These are phyloP conservation scores for Scaptomyza graminum DNA, from an alignment of 1,140 invertebrate species.

Conservation along the genomic window DNA sequence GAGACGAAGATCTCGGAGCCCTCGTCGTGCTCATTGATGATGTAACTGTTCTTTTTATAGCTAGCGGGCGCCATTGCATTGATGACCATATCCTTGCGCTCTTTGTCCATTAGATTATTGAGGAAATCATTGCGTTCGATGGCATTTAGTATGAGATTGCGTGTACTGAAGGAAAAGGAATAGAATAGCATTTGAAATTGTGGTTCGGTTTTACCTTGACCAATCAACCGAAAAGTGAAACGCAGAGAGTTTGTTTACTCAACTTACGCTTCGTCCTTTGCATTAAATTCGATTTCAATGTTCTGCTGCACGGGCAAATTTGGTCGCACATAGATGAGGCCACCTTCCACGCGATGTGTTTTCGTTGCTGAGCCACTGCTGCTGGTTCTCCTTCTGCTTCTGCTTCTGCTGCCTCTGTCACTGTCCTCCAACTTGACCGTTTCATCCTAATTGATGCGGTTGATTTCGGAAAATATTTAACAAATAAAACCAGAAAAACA, in stretches of 20 bases:
- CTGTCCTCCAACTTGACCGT: slow-evolving; percentile 39
- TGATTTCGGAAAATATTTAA: slow-evolving; percentile 8
- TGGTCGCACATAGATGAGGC: slow-evolving; percentile 75
- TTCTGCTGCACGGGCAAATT: slow-evolving; percentile 75
- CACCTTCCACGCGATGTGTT: slow-evolving; percentile 72
- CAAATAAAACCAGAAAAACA: slow-evolving; percentile 14
- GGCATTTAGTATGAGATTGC: slow-evolving; percentile 85
- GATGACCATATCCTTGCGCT: slow-evolving; percentile 92
- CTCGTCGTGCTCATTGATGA: slow-evolving; percentile 94
- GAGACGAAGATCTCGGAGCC: slow-evolving; percentile 93
- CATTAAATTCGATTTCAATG: slow-evolving; percentile 74
- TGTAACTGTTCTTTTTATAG: slow-evolving; percentile 89
- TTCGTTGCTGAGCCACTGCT: slow-evolving; percentile 40
- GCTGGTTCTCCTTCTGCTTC: slow-evolving; percentile 14
- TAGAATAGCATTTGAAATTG: neutral
- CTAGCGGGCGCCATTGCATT: slow-evolving; percentile 95
- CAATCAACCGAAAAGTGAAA: slow-evolving; percentile 22
- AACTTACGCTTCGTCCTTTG: slow-evolving; percentile 82
- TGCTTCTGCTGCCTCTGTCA: slow-evolving; percentile 16
- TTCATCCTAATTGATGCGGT: slow-evolving; percentile 62
- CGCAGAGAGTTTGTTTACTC: slow-evolving; percentile 15
- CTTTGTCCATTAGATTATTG: slow-evolving; percentile 93
- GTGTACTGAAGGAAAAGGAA: slow-evolving; percentile 78
- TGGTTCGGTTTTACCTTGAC: slow-evolving; percentile 10
- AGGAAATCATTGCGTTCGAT: slow-evolving; percentile 96